phyloP scores from a whole-genome alignment of 2,113 vertebrate species.

The Narcine bancroftii region DNA sequence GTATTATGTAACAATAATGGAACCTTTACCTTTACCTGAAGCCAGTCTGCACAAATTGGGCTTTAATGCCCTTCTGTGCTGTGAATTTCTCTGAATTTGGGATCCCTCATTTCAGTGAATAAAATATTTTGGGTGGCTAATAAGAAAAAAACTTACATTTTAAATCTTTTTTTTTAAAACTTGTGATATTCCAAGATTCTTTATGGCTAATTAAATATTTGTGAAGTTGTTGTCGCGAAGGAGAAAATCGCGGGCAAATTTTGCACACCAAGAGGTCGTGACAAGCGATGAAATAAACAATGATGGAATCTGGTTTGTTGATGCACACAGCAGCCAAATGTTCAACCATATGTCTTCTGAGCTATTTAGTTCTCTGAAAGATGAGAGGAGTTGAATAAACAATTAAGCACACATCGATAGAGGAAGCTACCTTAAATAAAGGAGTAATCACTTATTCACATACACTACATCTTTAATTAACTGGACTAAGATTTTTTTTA shows the following conservation, averaged over 20 bases:
- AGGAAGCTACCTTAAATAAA: not conserved
- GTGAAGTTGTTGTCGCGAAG: not conserved
- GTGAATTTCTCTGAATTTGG: not conserved
- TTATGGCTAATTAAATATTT: not conserved
- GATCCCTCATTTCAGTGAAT: not conserved
- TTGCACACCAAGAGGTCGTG: not conserved
- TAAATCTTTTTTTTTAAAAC: not conserved
- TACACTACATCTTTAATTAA: not conserved
- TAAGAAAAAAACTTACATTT: not conserved
- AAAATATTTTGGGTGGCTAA: not conserved
- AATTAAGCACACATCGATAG: not conserved
- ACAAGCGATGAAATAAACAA: not conserved
- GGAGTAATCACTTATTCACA: not conserved
- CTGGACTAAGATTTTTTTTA: not conserved
- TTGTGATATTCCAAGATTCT: not conserved
- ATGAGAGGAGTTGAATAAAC: not conserved
- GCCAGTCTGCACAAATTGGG: too few relatives aligned
- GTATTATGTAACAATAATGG: too few relatives aligned
- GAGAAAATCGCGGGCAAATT: not conserved
- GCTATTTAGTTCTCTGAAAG: not conserved
- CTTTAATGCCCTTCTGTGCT: too few relatives aligned
- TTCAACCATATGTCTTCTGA: not conserved
- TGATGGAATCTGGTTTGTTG: not conserved
- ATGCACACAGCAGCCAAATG: not conserved
- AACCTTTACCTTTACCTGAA: too few relatives aligned